Conservation (phyloP, 2,888 invertebrate species). For the Cremastinae sp. region DNA sequence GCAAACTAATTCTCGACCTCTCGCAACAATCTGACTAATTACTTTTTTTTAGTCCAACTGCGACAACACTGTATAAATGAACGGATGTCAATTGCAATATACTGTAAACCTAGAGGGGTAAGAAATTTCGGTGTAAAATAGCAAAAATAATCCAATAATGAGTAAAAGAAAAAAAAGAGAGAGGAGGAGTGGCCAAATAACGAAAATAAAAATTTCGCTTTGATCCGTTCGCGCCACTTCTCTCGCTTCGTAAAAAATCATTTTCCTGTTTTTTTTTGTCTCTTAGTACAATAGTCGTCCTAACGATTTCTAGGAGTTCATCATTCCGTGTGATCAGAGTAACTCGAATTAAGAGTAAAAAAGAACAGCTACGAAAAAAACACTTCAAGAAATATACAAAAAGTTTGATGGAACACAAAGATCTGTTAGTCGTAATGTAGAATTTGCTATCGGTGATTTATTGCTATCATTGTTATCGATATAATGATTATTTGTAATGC, state of each 20-base stretch:
- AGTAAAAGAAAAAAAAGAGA: slow-evolving; percentile 45
- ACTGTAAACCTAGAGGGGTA: slow-evolving; percentile 66
- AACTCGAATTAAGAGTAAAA: slow-evolving; percentile 28
- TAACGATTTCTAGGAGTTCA: slow-evolving; percentile 28
- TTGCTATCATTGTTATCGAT: slow-evolving; percentile 27
- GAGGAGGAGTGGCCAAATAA: slow-evolving; percentile 54
- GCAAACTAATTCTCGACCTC: not conserved
- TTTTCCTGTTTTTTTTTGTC: not conserved
- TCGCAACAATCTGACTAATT: not conserved
- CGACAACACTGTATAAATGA: slow-evolving; percentile 68
- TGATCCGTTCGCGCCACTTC: slow-evolving; percentile 19
- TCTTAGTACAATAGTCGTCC: slow-evolving; percentile 18
- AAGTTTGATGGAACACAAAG: slow-evolving; percentile 7
- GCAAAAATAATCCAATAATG: no score
- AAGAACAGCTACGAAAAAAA: slow-evolving; percentile 9
- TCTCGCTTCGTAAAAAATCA: slow-evolving; percentile 15
- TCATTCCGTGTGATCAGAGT: slow-evolving; percentile 53
- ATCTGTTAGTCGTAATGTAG: slow-evolving; percentile 37
- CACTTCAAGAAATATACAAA: not conserved
- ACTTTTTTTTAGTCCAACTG: slow-evolving; percentile 32
- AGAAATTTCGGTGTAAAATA: slow-evolving; percentile 55
- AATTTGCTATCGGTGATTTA: slow-evolving; percentile 28
- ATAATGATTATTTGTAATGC: not conserved
- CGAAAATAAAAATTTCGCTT: slow-evolving; percentile 30
- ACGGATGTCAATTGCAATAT: slow-evolving; percentile 75